Evolutionary conservation across 2,113 vertebrate genomes (phyloP).

Genomic region (Seriola quinqueradiata): DNA sequence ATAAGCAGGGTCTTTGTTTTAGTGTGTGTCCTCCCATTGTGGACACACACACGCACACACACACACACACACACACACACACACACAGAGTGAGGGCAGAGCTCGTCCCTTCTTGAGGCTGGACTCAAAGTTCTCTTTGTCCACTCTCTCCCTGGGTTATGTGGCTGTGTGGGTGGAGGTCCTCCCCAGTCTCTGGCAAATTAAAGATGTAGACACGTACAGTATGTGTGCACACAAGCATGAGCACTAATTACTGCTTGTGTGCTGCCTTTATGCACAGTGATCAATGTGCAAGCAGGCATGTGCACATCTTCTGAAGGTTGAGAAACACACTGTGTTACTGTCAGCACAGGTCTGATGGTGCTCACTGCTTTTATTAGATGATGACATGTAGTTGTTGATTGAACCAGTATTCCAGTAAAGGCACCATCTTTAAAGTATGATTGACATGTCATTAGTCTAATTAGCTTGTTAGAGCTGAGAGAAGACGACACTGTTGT

Average conservation of each 20-base stretch:
- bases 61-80: constrained; percentile 43
- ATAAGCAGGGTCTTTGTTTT: constrained; percentile 74
- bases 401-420: too few species aligned
- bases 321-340: not conserved
- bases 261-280: not conserved
- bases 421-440: too few species aligned
- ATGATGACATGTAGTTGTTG: too few species aligned
- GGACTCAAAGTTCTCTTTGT: constrained; percentile 82
- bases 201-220: constrained; percentile 17
- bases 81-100: constrained; percentile 44
- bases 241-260: constrained; percentile 4
- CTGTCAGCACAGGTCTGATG: too few species aligned
- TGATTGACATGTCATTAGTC: too few species aligned
- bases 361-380: too few species aligned
- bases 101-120: constrained; percentile 1
- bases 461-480: too few species aligned
- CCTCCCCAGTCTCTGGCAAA: constrained; percentile 43
- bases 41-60: constrained; percentile 49
- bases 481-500: too few species aligned
- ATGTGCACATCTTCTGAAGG: too few species aligned
- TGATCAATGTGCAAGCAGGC: not conserved
- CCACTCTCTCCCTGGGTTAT: constrained; percentile 24
- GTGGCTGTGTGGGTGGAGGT: constrained; percentile 53
- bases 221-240: not conserved
- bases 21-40: constrained; percentile 19